Conservation (phyloP, 2,797 vertebrate genomes). For the Loris lydekkerianus region DNA sequence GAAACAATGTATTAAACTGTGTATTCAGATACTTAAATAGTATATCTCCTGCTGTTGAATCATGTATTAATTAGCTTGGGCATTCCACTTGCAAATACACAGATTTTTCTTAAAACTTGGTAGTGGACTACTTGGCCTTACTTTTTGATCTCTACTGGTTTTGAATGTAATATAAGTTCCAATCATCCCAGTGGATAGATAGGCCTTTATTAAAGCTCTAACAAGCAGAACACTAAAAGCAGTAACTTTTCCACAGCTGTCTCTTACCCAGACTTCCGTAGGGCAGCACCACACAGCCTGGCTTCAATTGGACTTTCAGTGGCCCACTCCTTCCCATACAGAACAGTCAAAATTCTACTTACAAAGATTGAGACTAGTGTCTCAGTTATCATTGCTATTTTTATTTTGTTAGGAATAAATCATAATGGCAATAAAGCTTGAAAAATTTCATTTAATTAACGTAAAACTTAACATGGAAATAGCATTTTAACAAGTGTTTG, state of each 20-base stretch:
- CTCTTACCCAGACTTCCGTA: background rate
- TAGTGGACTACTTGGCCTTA: background rate
- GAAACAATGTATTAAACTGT: slow-evolving; percentile 53
- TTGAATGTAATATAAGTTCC: background rate
- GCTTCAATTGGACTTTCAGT: background rate
- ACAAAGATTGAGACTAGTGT: background rate
- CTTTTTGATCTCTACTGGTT: background rate
- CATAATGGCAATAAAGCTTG: background rate
- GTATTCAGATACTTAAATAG: background rate
- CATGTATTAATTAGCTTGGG: slow-evolving; percentile 27
- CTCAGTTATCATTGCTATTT: background rate
- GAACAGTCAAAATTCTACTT: background rate
- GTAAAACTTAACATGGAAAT: background rate
- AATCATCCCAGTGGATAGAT: too few relatives aligned
- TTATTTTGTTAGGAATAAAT: background rate
- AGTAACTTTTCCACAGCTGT: background rate
- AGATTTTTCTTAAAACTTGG: background rate
- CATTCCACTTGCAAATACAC: background rate
- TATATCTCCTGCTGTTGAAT: slow-evolving; percentile 5
- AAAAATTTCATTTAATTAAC: background rate
- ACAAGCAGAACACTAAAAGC: background rate
- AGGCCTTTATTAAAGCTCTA: background rate
- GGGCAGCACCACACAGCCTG: fast-evolving
- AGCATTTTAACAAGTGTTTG: background rate
- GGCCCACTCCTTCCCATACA: fast-evolving